A percentile compares a stretch with the other conserved stretches of the same genome.
Conservation (phyloP, 2,113 vertebrate genomes). For the Macrotus californicus region DNA sequence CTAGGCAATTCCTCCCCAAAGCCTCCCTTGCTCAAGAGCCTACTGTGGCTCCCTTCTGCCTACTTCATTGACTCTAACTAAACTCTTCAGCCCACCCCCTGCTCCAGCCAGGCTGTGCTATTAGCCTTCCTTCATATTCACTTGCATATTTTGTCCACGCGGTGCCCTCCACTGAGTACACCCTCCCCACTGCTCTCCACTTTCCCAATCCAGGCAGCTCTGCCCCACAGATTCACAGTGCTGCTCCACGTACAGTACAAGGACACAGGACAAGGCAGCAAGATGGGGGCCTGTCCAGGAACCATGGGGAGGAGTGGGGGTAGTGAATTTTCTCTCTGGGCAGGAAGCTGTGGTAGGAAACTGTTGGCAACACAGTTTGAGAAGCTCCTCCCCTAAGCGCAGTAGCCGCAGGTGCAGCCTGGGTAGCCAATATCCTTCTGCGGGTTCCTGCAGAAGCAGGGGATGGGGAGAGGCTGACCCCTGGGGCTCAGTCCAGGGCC, state of each 20-base stretch:
- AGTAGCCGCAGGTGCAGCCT: constrained; percentile 58
- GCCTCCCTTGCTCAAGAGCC: neutral
- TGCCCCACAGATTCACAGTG: neutral
- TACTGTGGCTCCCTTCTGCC: neutral
- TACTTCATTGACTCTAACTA: neutral
- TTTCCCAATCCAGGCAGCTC: neutral
- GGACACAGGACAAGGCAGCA: neutral
- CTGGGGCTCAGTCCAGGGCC: neutral
- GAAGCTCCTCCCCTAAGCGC: neutral
- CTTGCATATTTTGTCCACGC: neutral
- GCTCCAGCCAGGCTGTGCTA: neutral
- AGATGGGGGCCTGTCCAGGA: neutral
- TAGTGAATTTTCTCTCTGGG: neutral
- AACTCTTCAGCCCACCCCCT: neutral
- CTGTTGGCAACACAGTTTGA: constrained; percentile 24
- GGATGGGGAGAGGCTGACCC: neutral
- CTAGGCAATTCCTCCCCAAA: neutral
- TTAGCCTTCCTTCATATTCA: neutral
- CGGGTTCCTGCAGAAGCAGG: neutral
- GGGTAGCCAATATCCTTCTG: constrained; percentile 4
- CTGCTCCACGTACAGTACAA: no score
- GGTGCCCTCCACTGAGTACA: rapidly evolving
- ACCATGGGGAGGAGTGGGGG: neutral
- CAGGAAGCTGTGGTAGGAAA: constrained; percentile 73
- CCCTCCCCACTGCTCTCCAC: neutral